These are phyloP conservation scores for Spongia lamella DNA, from an alignment of 37 sponge, comb jelly and placozoan genomes.

Conservation along the genomic window DNA sequence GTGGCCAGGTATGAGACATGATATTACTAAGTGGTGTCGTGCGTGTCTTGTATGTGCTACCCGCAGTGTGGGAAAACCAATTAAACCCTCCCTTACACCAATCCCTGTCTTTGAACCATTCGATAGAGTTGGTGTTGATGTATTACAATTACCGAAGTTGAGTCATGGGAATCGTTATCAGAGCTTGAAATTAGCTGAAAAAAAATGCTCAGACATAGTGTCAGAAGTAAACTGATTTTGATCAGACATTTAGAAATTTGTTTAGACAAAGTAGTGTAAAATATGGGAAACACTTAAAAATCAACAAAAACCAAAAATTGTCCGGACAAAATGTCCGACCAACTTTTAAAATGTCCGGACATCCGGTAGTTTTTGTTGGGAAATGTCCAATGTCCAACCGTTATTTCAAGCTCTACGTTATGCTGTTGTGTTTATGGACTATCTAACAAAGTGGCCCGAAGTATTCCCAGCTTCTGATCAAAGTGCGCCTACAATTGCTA, in stretches of 20 bases:
- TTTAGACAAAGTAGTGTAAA: too few species aligned
- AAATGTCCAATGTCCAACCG: too few species aligned
- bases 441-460: conserved; percentile 49
- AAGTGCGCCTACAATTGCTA: conserved; percentile 40
- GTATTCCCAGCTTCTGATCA: conserved; percentile 33
- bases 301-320: too few species aligned
- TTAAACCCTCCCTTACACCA: conserved; percentile 40
- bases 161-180: conserved; percentile 35
- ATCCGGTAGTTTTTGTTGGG: too few species aligned
- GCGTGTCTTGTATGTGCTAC: conserved; percentile 48
- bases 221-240: too few species aligned
- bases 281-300: too few species aligned
- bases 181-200: too few species aligned
- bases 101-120: conserved; percentile 60
- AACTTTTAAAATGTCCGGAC: too few species aligned
- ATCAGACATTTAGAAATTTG: too few species aligned
- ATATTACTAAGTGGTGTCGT: conserved; percentile 25
- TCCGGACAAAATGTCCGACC: too few species aligned
- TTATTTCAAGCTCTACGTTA: too few species aligned
- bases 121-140: conserved; percentile 51
- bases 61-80: conserved; percentile 11
- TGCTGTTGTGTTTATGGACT: conserved; percentile 62
- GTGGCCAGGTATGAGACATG: conserved; percentile 56
- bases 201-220: too few species aligned
- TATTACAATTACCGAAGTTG: conserved; percentile 34